Base-by-base conservation (phyloP, 2,888 invertebrate genomes). In the Thera obeliscata region DNA sequence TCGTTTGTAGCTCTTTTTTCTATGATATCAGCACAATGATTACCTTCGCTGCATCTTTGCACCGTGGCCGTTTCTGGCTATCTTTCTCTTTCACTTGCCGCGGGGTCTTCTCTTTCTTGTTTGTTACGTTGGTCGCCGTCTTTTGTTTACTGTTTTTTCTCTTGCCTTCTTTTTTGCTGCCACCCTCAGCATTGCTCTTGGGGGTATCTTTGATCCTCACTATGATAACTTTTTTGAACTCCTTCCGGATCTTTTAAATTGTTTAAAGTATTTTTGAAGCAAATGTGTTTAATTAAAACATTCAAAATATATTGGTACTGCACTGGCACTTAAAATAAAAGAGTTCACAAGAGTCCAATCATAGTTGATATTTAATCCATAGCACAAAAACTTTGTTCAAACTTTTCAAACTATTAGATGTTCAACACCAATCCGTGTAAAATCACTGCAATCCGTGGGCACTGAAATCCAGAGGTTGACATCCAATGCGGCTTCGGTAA, bases 131-230 rank as follows among this genome's bases (percentile, higher is more conserved):
- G 74, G 88, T 87, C 81, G 94, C 95, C 69, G 93, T 87, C 82
- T 95, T 95, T 85, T 94, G 95, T 87, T 94, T 94, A 74, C 86
- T 91, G 80, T 87, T 94, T 91, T 95, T 95, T 93, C 94, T 95
- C 90, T 95, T 95, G 89, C 87, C 91, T 94, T 95, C 95, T 92
- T 94, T 94, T 92, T 94, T 94, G 92, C 94, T 89, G 88, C 93
- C 84, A 80, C 92, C 88, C 87, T 94, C 95, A 89, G 94, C 95
- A 95, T 95, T 94, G 87, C 88, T 94, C 86, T 94, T 94, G 82
- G 94, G 89, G 78, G 94, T 88, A 91, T 95, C 95, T 89, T 95
- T 95, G 88, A 95, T 94, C 91, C 95, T 94, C 95, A 95, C 95
- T 94, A 95, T 95, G 95, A 94, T 94, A 89, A 94, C 95, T 95